Evolutionary conservation across 2,888 invertebrate species (phyloP).

Genomic region (Rhagonycha lutea): DNA sequence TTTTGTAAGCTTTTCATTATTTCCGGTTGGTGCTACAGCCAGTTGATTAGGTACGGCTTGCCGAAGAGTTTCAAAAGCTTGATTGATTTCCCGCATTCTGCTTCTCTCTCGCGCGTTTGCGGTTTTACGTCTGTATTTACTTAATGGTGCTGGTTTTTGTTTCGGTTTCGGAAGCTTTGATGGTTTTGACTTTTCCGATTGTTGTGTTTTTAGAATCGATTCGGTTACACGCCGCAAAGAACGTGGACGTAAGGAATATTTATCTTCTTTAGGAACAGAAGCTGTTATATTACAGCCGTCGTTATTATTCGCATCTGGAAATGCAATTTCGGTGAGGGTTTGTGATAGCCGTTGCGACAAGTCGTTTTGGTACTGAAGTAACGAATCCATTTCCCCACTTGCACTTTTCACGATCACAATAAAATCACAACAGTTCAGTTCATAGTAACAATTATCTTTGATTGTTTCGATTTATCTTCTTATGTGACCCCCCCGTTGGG

Average conservation of each 20-base stretch:
- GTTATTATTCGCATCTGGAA: slow-evolving; percentile 53
- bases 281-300: slow-evolving; percentile 39
- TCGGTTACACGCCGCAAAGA: slow-evolving; percentile 64
- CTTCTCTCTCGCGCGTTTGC: slow-evolving; percentile 87
- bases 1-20: slow-evolving; percentile 84
- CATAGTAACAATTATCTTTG: neutral
- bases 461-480: slow-evolving; percentile 15
- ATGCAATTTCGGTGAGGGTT: slow-evolving; percentile 36
- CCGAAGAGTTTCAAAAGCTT: slow-evolving; percentile 82
- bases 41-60: slow-evolving; percentile 72
- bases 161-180: slow-evolving; percentile 55
- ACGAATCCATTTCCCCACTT: slow-evolving; percentile 41
- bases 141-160: slow-evolving; percentile 73
- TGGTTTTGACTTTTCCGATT: slow-evolving; percentile 30
- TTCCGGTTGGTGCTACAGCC: slow-evolving; percentile 50
- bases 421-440: neutral
- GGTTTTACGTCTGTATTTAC: slow-evolving; percentile 87
- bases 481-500: slow-evolving; percentile 1
- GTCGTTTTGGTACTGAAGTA: slow-evolving; percentile 38
- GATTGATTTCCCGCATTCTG: slow-evolving; percentile 88
- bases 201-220: slow-evolving; percentile 40
- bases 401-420: neutral
- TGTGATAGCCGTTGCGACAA: slow-evolving; percentile 22
- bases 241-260: slow-evolving; percentile 71
- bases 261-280: slow-evolving; percentile 53